phyloP scores from a whole-genome alignment of 2,113 vertebrate species.

The Poeciliopsis occidentalis region DNA sequence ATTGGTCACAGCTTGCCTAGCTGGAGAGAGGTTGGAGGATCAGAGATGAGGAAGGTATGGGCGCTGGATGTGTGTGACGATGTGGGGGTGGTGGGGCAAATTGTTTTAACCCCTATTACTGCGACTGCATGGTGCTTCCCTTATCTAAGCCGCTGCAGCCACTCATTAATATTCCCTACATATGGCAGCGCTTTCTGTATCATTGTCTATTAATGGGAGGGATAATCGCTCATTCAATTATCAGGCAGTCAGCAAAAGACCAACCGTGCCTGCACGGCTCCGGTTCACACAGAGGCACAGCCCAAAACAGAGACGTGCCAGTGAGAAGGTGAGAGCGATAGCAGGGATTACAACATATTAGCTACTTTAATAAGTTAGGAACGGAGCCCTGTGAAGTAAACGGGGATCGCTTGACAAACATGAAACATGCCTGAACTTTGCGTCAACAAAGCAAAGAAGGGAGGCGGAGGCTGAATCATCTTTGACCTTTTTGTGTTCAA shows the following conservation, averaged over 20 bases:
- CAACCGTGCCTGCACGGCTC: constrained; percentile 72
- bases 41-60: constrained; percentile 52
- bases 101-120: constrained; percentile 84
- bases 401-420: constrained; percentile 43
- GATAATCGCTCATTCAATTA: constrained; percentile 99
- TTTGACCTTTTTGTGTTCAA: neutral
- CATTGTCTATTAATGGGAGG: constrained; percentile 97
- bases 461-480: neutral
- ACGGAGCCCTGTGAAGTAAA: constrained; percentile 56
- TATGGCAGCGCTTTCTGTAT: constrained; percentile 91
- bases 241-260: constrained; percentile 91
- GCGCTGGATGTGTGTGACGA: constrained; percentile 16
- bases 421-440: constrained; percentile 66
- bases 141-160: constrained; percentile 96
- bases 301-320: constrained; percentile 74
- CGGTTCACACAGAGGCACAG: constrained; percentile 67
- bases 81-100: constrained; percentile 64
- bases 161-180: constrained; percentile 99
- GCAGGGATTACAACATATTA: constrained; percentile 85
- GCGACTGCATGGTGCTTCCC: constrained; percentile 82
- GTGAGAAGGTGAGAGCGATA: constrained; percentile 80
- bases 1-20: constrained; percentile 40
- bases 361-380: constrained; percentile 79
- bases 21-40: constrained; percentile 61
- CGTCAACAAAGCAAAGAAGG: constrained; percentile 48